Base-by-base conservation (phyloP, 1,140 invertebrate species). In the Dufourea novaeangliae region DNA sequence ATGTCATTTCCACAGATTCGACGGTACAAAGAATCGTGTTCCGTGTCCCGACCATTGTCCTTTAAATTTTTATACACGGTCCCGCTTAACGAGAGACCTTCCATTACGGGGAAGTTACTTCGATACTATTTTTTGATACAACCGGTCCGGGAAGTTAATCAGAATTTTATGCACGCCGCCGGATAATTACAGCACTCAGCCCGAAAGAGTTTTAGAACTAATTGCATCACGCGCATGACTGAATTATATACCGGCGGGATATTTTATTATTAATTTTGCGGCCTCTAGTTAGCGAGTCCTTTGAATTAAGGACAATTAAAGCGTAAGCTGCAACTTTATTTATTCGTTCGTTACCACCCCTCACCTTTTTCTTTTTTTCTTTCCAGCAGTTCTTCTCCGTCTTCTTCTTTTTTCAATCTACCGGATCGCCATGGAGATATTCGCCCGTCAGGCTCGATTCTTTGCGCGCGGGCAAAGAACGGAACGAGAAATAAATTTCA, bases 271-370 rank as follows among this genome's bases (percentile, higher is more conserved):
- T 41, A 73, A 64, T 73, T 54, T 73, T 52, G 25, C 61, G 46
- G 71, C 46, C 59, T 41, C 61, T 34, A 39, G 50, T 73, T 66
- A 73, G 34, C 61, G 20, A 61, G 61, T 54, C 46, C 44, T 64
- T 56, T 66, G 61, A 73, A 66, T 66, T 73, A 56, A 66, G 29
- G 14, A 71, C 76, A 71, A 66, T 57, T 57, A 72, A 73, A 72
- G 54, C 52, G 34, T 41, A 32, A 39, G 41, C 50, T 69, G 17
- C 37, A 44, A 75, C 41, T 32, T 75, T 52, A 41, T 68, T 61
- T 73, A 22, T 61, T 50, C 54, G 6, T 44, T 34, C 46, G 27
- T 59, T 62, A 12, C 50, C 32, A 50, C 32, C 25, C 17, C 39
- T 54, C 34, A 17, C 32, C 59, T 41, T 50, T 14, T 27, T 56